These are phyloP conservation scores for Thunnus thynnus DNA, from an alignment of 2,113 vertebrate species.

Conservation along the genomic window DNA sequence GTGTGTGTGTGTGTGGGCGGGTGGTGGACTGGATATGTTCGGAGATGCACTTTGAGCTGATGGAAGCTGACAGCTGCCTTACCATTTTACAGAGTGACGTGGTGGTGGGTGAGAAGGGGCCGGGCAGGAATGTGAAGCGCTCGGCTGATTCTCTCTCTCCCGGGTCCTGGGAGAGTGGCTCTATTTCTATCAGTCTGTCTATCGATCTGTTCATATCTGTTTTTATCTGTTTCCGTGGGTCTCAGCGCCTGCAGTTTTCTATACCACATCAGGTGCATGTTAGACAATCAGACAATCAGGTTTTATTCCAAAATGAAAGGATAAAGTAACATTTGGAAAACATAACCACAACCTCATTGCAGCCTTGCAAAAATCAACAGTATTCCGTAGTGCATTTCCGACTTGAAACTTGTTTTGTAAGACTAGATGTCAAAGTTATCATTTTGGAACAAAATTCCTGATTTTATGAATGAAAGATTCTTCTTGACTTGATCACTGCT, in stretches of 20 bases:
- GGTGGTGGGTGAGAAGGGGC: slow-evolving; percentile 90
- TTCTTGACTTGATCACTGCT: background rate
- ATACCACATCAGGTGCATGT: background rate
- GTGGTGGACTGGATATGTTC: slow-evolving; percentile 89
- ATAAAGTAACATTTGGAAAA: background rate
- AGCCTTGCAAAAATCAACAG: background rate
- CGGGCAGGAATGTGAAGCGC: slow-evolving; percentile 82
- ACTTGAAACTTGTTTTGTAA: background rate
- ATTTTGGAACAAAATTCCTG: background rate
- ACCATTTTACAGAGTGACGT: slow-evolving; percentile 96
- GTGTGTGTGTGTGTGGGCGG: slow-evolving; percentile 19
- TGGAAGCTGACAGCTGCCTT: slow-evolving; percentile 97
- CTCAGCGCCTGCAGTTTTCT: slow-evolving; percentile 29
- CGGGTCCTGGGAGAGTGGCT: slow-evolving; percentile 41
- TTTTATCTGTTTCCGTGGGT: slow-evolving; percentile 33
- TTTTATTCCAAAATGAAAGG: slow-evolving; percentile 8
- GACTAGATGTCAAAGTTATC: background rate
- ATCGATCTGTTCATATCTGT: slow-evolving; percentile 50
- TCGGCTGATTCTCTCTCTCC: slow-evolving; percentile 47
- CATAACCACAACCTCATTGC: background rate
- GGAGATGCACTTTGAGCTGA: slow-evolving; percentile 93
- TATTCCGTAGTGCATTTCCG: background rate
- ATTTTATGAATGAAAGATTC: background rate
- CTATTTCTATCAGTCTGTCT: slow-evolving; percentile 54
- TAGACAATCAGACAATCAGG: slow-evolving; percentile 12